phyloP scores from a whole-genome alignment of 2,888 invertebrate genomes.

The Tetheella fluctuosa region DNA sequence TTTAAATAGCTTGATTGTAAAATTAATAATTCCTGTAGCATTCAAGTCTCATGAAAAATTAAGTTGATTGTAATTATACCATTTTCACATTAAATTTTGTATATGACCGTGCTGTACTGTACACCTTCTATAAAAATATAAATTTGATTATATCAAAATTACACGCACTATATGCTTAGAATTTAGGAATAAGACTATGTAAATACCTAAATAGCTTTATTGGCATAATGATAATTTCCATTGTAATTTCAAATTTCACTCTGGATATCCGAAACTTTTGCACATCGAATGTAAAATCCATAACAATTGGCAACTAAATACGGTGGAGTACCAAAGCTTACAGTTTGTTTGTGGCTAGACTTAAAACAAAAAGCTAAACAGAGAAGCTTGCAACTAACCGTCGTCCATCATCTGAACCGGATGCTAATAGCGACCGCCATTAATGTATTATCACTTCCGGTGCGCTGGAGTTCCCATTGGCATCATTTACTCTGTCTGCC shows the following conservation, averaged over 20 bases:
- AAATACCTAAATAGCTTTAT: too few species aligned
- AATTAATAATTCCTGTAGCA: too few species aligned
- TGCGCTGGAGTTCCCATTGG: conserved; percentile 47
- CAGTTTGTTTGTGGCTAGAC: background rate
- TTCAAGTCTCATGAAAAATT: too few species aligned
- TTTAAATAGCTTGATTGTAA: too few species aligned
- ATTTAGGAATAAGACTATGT: too few species aligned
- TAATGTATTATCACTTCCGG: conserved; percentile 72
- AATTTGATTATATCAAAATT: too few species aligned
- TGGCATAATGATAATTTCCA: background rate
- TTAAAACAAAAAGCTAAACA: conserved; percentile 20
- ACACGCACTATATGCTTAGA: too few species aligned
- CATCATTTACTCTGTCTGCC: conserved; percentile 28
- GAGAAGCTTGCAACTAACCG: conserved; percentile 19
- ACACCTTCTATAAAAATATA: too few species aligned
- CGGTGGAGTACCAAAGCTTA: background rate
- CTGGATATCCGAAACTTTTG: background rate
- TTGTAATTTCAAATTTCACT: background rate
- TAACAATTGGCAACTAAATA: background rate
- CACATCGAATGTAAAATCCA: background rate
- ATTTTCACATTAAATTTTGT: too few species aligned
- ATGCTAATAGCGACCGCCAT: conserved; percentile 63
- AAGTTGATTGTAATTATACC: too few species aligned
- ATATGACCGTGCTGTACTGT: too few species aligned
- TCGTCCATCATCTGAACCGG: conserved; percentile 45